Conservation (phyloP, 2,888 invertebrate genomes). For the Stegophylla sp. region DNA sequence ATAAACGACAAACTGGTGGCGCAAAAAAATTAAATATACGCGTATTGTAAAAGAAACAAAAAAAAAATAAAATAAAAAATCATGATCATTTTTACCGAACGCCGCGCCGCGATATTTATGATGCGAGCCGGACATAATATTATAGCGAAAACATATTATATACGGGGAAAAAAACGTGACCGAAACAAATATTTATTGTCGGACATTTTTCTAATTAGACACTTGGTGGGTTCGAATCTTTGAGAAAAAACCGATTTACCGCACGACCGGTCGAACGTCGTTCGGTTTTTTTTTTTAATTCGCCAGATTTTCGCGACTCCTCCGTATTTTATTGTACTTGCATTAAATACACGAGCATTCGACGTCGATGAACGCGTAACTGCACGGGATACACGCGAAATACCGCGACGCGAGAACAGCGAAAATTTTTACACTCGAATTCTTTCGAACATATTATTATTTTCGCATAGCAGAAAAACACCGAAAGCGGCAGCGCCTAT, state of each 20-base stretch:
- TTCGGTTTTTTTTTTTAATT: neutral
- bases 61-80: slow-evolving; percentile 21
- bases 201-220: slow-evolving; percentile 58
- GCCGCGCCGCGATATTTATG: slow-evolving; percentile 53
- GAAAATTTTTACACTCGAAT: slow-evolving; percentile 43
- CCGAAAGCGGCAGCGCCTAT: no score
- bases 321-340: no score
- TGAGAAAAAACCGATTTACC: slow-evolving; percentile 32
- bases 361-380: neutral
- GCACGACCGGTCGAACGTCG: slow-evolving; percentile 9
- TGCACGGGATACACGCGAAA: no score
- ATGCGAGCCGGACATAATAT: slow-evolving; percentile 26
- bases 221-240: slow-evolving; percentile 37
- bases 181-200: slow-evolving; percentile 30
- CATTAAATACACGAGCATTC: neutral
- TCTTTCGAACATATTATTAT: neutral
- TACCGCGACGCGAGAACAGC: slow-evolving; percentile 6
- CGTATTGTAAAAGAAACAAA: neutral
- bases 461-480: neutral
- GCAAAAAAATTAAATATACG: slow-evolving; percentile 47
- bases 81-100: slow-evolving; percentile 37
- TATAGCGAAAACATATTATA: slow-evolving; percentile 8
- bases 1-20: slow-evolving; percentile 59
- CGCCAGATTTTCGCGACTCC: neutral
- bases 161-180: neutral